These are phyloP conservation scores for Amia ocellicauda DNA, from an alignment of 2,113 vertebrate species.

Conservation along the genomic window DNA sequence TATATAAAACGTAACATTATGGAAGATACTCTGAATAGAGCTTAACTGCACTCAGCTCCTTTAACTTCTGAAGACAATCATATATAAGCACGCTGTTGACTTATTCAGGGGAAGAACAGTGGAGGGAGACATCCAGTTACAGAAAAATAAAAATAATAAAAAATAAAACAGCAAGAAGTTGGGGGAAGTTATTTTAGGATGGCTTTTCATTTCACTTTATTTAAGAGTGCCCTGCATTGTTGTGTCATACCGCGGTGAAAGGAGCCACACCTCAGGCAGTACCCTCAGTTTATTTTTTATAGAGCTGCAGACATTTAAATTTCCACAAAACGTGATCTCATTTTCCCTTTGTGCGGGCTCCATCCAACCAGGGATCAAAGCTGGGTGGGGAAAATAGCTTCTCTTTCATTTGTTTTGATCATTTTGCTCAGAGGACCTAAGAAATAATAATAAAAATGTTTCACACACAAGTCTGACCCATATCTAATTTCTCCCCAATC, in stretches of 20 bases:
- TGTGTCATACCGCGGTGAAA: too few relatives aligned
- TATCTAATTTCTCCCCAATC: too few relatives aligned
- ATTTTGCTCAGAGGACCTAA: too few relatives aligned
- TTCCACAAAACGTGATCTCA: not conserved
- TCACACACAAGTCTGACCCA: too few relatives aligned
- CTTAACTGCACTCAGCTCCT: conserved; percentile 41
- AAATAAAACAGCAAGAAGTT: conserved; percentile 21
- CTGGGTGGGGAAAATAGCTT: too few relatives aligned
- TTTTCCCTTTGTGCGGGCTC: too few relatives aligned
- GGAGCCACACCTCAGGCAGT: too few relatives aligned
- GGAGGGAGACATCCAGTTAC: conserved; percentile 20
- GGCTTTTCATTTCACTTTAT: conserved; percentile 21
- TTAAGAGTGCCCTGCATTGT: conserved; percentile 5
- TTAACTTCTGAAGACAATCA: too few relatives aligned
- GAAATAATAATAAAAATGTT: too few relatives aligned
- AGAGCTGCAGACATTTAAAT: not conserved
- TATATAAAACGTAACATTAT: conserved; percentile 51
- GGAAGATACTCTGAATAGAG: conserved; percentile 41
- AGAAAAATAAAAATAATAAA: conserved; percentile 14
- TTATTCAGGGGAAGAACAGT: not conserved
- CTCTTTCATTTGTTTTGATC: too few relatives aligned
- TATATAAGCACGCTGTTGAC: too few relatives aligned
- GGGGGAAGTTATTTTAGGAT: conserved; percentile 11
- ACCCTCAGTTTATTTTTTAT: not conserved
- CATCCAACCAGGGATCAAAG: too few relatives aligned